Evolutionary conservation across 2,888 invertebrate genomes (phyloP).

Genomic region (Sericinus montela): DNA sequence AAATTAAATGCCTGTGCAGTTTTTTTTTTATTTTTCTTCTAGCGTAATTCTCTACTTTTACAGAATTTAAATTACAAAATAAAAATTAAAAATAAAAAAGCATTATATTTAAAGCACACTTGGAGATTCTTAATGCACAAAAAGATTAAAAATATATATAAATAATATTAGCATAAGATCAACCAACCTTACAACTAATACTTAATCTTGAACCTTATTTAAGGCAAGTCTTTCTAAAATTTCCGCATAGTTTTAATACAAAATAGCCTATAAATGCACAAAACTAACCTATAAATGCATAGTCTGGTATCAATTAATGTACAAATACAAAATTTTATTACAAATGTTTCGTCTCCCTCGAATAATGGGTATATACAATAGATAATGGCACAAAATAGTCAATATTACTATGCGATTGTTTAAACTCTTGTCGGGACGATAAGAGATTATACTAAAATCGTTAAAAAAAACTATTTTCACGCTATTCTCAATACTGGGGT

Average conservation of each 20-base stretch:
- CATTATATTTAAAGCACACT: neutral
- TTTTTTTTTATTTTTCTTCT: no score
- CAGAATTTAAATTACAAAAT: no score
- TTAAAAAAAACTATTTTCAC: no score
- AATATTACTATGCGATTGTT: neutral
- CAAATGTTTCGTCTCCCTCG: neutral
- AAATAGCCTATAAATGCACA: constrained; percentile 63
- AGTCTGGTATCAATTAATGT: constrained; percentile 66
- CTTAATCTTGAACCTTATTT: neutral
- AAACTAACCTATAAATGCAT: constrained; percentile 63
- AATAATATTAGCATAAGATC: neutral
- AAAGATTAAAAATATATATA: neutral
- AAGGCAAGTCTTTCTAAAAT: neutral
- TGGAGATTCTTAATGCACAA: neutral
- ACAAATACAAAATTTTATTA: constrained; percentile 35
- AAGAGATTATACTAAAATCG: no score
- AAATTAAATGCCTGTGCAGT: no score
- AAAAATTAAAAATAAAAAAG: neutral
- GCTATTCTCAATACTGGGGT: no score
- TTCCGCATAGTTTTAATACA: constrained; percentile 15
- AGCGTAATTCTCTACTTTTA: no score
- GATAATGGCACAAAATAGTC: constrained; percentile 11
- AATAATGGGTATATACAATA: constrained; percentile 1
- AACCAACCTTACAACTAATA: no score
- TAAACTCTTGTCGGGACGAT: constrained; percentile 1